Evolutionary conservation across 2,797 vertebrate species (phyloP).

Genomic region (Catamblyrhynchus diadema): DNA sequence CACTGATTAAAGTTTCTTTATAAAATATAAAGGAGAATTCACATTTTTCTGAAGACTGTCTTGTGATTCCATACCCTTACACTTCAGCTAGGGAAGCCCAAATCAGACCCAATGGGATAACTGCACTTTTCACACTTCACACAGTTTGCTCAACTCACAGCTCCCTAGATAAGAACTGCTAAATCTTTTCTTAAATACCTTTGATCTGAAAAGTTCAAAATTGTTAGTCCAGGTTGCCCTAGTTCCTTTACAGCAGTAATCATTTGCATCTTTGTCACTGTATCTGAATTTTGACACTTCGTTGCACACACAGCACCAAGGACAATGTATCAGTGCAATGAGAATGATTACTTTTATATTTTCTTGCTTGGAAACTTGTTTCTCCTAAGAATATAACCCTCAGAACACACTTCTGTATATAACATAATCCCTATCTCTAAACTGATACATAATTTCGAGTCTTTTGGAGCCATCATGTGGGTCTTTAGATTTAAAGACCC

Average conservation of each 20-base stretch:
- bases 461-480: too few species aligned
- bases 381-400: neutral
- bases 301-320: neutral
- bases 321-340: neutral
- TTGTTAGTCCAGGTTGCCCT: neutral
- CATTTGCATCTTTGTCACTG: neutral
- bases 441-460: neutral
- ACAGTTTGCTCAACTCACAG: neutral
- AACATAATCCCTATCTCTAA: neutral
- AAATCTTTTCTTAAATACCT: neutral
- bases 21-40: neutral
- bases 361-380: neutral
- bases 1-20: slow-evolving; percentile 1
- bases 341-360: neutral
- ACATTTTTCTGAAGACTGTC: neutral
- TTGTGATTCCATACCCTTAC: neutral
- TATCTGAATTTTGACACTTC: neutral
- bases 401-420: neutral
- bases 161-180: neutral
- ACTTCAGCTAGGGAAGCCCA: neutral
- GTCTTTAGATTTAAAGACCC: neutral
- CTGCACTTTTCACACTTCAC: neutral
- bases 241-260: neutral
- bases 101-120: neutral
- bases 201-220: neutral